A percentile compares a stretch with the other conserved stretches of the same genome.
phyloP scores from a whole-genome alignment of 2,113 vertebrate genomes.

The Varanus salvator region DNA sequence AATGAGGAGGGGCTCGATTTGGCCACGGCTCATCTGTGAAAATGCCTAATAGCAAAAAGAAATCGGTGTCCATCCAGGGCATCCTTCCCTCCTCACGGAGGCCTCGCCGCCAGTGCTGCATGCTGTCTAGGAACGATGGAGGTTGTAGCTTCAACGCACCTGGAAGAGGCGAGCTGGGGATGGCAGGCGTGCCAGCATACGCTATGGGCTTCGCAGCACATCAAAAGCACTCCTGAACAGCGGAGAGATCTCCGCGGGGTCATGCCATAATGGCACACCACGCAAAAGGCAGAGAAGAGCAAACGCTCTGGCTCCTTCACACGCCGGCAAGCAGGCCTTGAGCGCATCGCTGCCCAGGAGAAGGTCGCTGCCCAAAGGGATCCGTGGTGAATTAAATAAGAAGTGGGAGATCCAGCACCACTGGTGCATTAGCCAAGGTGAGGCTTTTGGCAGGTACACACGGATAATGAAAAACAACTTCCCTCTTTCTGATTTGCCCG shows the following conservation, averaged over 20 bases:
- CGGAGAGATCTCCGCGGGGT: not conserved
- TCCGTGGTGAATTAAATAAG: not conserved
- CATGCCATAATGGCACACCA: not conserved
- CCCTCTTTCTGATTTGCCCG: not conserved
- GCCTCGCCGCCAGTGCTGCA: not conserved
- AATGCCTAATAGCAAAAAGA: not conserved
- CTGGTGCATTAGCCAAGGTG: not conserved
- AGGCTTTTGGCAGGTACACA: not conserved
- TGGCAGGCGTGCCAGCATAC: not conserved
- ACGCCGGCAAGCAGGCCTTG: not conserved
- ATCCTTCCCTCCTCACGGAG: not conserved
- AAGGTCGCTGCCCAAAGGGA: not conserved
- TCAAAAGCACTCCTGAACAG: not conserved
- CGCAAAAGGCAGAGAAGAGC: not conserved
- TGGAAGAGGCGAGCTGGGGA: not conserved
- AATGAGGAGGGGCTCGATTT: not conserved
- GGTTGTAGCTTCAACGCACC: too few species aligned
- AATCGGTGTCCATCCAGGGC: not conserved
- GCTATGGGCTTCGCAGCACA: not conserved
- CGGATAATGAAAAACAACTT: not conserved
- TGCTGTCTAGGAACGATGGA: not conserved
- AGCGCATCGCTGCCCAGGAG: not conserved
- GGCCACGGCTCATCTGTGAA: not conserved
- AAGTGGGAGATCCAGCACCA: rapidly evolving
- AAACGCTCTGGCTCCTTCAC: not conserved